Evolutionary conservation across 2,797 vertebrate species (phyloP).

Genomic region (Sorex maritimensis): DNA sequence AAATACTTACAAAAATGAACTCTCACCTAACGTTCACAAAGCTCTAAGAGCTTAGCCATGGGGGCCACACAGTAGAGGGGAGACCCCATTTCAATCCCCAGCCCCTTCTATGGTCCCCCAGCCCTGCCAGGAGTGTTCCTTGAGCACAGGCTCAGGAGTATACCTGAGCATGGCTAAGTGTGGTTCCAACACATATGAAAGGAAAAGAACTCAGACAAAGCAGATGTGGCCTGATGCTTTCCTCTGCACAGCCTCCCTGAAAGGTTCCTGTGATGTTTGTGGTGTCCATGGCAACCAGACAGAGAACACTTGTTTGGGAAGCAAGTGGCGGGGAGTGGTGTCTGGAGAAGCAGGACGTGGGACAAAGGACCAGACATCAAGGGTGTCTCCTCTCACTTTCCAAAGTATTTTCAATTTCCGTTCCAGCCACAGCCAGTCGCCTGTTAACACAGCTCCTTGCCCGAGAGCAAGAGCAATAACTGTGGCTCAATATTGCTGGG

Average conservation of each 20-base stretch:
- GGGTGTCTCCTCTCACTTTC: not conserved
- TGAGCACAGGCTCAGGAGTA: no score
- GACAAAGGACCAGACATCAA: not conserved
- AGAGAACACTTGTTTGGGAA: not conserved
- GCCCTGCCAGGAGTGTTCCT: no score
- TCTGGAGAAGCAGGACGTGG: not conserved
- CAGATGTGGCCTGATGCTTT: conserved; percentile 40
- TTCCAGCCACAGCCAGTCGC: not conserved
- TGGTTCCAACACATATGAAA: no score
- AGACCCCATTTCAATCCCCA: no score
- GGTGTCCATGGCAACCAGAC: conserved; percentile 87
- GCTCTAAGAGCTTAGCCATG: not conserved
- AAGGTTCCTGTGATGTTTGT: conserved; percentile 69
- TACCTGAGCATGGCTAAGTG: no score
- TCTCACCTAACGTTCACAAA: conserved; percentile 20
- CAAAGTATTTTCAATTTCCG: not conserved
- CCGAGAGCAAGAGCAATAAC: not conserved
- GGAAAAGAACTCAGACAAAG: not conserved
- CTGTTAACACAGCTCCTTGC: not conserved
- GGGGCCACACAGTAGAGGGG: no score
- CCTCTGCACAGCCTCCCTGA: conserved; percentile 32
- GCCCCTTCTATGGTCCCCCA: no score
- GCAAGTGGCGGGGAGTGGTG: conserved; percentile 34
- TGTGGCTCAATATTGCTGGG: not conserved
- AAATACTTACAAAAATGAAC: conserved; percentile 35